Base-by-base conservation (phyloP, 2,888 invertebrate species). In the Chouioia cunea region DNA sequence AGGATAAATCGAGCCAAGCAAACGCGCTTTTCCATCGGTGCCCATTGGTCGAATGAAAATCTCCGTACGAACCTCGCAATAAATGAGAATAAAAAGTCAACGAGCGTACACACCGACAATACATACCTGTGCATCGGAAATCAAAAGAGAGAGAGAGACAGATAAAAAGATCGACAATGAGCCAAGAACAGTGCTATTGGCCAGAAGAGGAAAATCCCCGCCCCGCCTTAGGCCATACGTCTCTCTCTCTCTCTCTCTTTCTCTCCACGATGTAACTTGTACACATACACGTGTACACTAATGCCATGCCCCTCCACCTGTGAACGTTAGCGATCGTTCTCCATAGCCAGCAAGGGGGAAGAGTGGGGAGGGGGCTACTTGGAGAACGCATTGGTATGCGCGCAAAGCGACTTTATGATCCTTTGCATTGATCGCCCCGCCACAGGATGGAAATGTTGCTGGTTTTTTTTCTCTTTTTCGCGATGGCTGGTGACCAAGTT, bases 181-280 rank as follows among this genome's bases (percentile, higher is more conserved):
- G 62, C 20, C 67, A 6, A 27, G 27, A 3, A 27, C 4, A 27
- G 27, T 27, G 77, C 78, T 82, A 82, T 81, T 83, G 82, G 82
- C 78, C 80, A 78, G 76, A 74, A 18, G 27, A 73, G 77, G 75
- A 76, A 74, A 80, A 82, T 82, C 80, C 81, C 81, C 81, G 80
- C 81, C 81, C 77, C 79, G 6, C 27, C 27, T 27, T 6, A 6
- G 27, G 4, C 6, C 27, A 6, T 6, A 6, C 27, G 6, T 27
- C 27, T 27, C 27, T 6, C 4, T 3, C 27, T 27, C 6, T 27
- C 4, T 27, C 27, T 27, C 27, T 6, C 4, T 3, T 6, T 27
- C 6, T 27, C 4, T 6, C 27, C 3, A 27, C 27, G 27, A 27
- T 27, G 27, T 27, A 27, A 27, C 27, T 3, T 27, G 27, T 6